Evolutionary conservation across 1,140 invertebrate genomes (phyloP).

Genomic region (Drusus annulatus): DNA sequence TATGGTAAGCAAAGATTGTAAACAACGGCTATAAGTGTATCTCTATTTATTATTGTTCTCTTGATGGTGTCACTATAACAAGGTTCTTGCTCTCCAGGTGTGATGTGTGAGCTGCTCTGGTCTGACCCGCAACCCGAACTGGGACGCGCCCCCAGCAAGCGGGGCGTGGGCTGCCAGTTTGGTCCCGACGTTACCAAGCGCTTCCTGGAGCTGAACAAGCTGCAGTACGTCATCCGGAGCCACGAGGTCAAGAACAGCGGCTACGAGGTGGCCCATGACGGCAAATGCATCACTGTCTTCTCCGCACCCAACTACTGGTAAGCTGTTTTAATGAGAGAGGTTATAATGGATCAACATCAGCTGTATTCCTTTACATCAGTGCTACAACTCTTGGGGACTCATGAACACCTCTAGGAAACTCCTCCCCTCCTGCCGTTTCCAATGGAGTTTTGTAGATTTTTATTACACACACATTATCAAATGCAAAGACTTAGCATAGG

Average conservation of each 20-base stretch:
- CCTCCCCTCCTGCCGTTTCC: no score
- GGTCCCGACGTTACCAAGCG: conserved; percentile 96
- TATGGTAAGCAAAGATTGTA: no score
- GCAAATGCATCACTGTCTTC: conserved; percentile 96
- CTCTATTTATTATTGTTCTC: no score
- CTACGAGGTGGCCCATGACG: conserved; percentile 95
- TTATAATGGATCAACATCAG: no score
- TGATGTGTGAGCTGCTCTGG: conserved; percentile 99
- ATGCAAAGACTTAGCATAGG: no score
- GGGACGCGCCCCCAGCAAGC: conserved; percentile 93
- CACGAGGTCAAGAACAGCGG: conserved; percentile 99
- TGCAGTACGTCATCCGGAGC: conserved; percentile 96
- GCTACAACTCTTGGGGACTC: no score
- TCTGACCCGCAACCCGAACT: conserved; percentile 94
- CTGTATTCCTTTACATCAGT: no score
- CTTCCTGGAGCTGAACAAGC: conserved; percentile 88
- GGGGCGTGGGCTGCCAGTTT: conserved; percentile 98
- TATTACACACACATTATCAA: no score
- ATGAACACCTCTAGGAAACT: no score
- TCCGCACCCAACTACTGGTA: conserved; percentile 99
- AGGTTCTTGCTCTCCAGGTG: conserved; percentile 73
- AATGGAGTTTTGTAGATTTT: no score
- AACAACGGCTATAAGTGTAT: no score
- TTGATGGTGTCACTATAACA: conserved; percentile 98
- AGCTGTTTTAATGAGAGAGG: no score